These are phyloP conservation scores for Channallabes apus DNA, from an alignment of 2,797 vertebrate species.

Conservation along the genomic window DNA sequence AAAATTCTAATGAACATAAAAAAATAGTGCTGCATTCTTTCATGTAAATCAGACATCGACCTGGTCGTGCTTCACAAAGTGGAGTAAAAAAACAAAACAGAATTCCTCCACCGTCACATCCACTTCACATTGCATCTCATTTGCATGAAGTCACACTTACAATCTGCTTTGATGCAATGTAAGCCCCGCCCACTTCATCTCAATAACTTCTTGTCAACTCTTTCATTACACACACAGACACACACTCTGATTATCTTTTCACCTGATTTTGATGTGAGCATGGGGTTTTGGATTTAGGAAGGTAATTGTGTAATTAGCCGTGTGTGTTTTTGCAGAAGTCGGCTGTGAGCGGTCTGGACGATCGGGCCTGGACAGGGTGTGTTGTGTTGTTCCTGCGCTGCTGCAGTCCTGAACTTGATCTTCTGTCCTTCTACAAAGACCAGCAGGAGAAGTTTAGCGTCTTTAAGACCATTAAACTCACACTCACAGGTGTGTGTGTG, in stretches of 20 bases:
- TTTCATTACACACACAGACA: neutral
- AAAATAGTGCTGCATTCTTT: neutral
- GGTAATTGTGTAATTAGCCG: neutral
- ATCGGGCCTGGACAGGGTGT: conserved; percentile 82
- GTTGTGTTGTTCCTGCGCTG: conserved; percentile 89
- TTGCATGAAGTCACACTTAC: neutral
- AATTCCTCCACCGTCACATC: neutral
- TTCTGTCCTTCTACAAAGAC: conserved; percentile 82
- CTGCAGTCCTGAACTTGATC: conserved; percentile 69
- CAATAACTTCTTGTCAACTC: neutral
- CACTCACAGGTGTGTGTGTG: conserved; percentile 80
- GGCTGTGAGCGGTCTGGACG: conserved; percentile 65
- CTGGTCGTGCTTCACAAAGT: too few species aligned
- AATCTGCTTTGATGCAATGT: neutral
- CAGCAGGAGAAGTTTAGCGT: conserved; percentile 77
- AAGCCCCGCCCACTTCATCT: neutral
- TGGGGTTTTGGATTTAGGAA: neutral
- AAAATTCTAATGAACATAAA: neutral
- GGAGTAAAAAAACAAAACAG: too few species aligned
- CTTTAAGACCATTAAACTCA: conserved; percentile 87
- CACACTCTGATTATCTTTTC: neutral
- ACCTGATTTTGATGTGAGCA: neutral
- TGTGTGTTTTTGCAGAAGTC: conserved; percentile 64
- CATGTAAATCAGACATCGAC: neutral
- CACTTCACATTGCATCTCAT: neutral